phyloP scores from a whole-genome alignment of 2,113 vertebrate genomes.

The Cairina moschata region DNA sequence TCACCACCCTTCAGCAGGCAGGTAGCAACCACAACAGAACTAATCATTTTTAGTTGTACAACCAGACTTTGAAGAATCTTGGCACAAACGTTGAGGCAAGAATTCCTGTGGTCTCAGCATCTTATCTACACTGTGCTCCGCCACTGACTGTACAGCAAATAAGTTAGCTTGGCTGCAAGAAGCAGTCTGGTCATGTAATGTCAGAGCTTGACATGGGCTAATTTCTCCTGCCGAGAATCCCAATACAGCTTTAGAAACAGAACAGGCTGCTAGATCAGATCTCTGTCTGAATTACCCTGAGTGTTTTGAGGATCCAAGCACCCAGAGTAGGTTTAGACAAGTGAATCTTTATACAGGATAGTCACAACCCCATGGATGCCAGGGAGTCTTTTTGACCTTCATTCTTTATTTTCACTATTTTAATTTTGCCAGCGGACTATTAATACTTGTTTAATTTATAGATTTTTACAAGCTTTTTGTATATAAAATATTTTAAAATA shows the following conservation, averaged over 20 bases:
- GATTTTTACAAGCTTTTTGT: background rate
- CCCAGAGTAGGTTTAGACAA: background rate
- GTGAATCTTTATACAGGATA: background rate
- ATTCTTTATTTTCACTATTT: background rate
- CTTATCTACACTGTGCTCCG: background rate
- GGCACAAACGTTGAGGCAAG: background rate
- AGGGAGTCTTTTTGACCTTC: background rate
- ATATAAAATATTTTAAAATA: background rate
- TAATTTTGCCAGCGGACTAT: background rate
- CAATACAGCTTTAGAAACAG: background rate
- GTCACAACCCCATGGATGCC: background rate
- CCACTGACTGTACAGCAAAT: background rate
- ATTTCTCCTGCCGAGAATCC: background rate
- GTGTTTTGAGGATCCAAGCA: background rate
- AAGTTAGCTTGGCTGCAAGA: background rate
- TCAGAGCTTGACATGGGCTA: background rate
- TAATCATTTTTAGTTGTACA: accelerated
- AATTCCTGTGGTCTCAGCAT: background rate
- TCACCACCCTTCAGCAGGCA: background rate
- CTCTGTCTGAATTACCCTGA: background rate
- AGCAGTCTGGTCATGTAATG: background rate
- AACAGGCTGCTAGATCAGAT: background rate
- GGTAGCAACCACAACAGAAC: background rate
- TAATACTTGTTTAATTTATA: background rate
- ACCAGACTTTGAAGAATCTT: background rate